phyloP scores from a whole-genome alignment of 2,113 vertebrate genomes.

The Orientallactaga bullata region DNA sequence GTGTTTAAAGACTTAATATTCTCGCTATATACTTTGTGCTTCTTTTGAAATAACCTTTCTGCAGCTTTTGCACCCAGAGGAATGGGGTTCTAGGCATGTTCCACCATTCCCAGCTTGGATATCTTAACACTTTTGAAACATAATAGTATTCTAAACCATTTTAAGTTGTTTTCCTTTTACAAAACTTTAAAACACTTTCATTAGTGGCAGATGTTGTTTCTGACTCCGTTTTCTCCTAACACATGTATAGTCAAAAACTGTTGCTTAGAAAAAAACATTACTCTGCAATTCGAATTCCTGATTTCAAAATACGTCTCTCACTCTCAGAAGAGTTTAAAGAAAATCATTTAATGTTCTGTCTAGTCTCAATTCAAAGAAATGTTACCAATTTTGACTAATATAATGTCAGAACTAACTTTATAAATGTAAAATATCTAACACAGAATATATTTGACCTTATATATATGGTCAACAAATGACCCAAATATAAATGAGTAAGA shows the following conservation, averaged over 20 bases:
- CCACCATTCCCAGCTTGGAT: rapidly evolving
- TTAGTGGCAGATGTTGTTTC: not conserved
- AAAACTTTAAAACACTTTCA: not conserved
- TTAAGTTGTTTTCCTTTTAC: not conserved
- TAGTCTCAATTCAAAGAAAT: not conserved
- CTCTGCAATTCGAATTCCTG: not conserved
- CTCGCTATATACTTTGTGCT: not conserved
- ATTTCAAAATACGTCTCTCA: not conserved
- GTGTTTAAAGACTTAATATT: too few relatives aligned
- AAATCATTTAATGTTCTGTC: not conserved
- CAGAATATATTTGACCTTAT: not conserved
- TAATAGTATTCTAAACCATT: not conserved
- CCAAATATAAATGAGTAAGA: not conserved
- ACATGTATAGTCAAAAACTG: not conserved
- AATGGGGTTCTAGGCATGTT: not conserved
- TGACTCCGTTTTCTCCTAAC: not conserved
- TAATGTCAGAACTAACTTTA: not conserved
- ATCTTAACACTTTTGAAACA: not conserved
- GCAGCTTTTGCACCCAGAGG: too few relatives aligned
- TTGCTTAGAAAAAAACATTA: not conserved
- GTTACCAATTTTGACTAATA: not conserved
- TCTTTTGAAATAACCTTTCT: not conserved
- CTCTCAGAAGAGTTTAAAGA: not conserved
- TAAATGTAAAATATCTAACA: not conserved
- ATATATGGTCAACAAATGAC: not conserved